Evolutionary conservation across 2,113 vertebrate genomes (phyloP).

Genomic region (Dendrocopos noguchii): DNA sequence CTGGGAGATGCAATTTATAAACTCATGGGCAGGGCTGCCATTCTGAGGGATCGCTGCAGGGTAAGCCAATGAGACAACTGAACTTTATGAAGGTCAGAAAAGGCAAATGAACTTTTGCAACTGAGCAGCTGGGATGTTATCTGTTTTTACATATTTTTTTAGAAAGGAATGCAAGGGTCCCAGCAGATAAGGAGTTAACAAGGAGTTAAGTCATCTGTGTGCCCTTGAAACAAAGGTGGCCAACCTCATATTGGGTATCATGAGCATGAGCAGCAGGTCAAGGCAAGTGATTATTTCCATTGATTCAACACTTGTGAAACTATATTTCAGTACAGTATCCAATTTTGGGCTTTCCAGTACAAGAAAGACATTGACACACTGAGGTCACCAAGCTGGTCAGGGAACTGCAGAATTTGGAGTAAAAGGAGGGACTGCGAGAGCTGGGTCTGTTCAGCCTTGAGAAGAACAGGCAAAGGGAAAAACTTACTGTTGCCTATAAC

Average conservation of each 20-base stretch:
- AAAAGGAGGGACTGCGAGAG: background rate
- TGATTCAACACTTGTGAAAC: rapidly evolving
- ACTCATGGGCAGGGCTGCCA: background rate
- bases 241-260: background rate
- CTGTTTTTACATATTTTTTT: background rate
- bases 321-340: background rate
- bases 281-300: background rate
- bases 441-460: background rate
- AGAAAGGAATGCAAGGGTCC: background rate
- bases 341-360: background rate
- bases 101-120: background rate
- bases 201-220: background rate
- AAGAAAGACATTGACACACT: background rate
- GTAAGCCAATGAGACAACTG: background rate
- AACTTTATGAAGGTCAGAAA: background rate
- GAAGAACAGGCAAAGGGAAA: background rate
- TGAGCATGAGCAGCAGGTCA: background rate
- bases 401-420: background rate
- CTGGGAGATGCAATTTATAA: background rate
- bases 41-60: background rate
- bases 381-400: background rate
- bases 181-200: background rate
- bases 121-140: background rate
- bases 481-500: background rate
- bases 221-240: background rate